A percentile compares a stretch with the other conserved stretches of the same genome.
These are phyloP conservation scores for Drosophila formosana DNA, from an alignment of 2,888 invertebrate genomes.

Conservation along the genomic window DNA sequence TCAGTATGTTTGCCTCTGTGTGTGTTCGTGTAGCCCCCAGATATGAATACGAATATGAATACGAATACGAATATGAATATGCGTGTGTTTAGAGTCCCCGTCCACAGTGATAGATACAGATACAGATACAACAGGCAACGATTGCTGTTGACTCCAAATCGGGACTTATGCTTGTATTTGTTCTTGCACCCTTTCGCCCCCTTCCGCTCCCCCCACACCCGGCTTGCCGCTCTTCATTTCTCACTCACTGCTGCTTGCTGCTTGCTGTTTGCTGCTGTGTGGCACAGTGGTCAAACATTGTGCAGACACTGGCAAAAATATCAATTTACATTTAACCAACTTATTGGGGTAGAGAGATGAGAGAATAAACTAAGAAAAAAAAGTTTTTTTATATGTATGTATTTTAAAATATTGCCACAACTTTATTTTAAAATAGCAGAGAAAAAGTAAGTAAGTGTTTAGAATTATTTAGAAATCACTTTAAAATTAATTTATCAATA, in stretches of 20 bases:
- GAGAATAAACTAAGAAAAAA: too few species aligned
- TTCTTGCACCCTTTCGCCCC: conserved; percentile 45
- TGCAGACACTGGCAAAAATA: too few species aligned
- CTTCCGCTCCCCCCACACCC: not conserved
- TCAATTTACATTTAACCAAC: not conserved
- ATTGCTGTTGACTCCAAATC: conserved; percentile 56
- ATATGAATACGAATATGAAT: conserved; percentile 67
- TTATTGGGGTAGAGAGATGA: too few species aligned
- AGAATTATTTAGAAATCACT: too few species aligned
- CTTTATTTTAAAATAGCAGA: too few species aligned
- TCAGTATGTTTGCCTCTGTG: conserved; percentile 18
- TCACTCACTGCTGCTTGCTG: conserved; percentile 15
- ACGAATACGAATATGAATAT: conserved; percentile 42
- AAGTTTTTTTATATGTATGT: too few species aligned
- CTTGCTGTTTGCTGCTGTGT: conserved; percentile 23
- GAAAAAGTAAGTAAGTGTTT: too few species aligned
- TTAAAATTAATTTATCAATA: too few species aligned
- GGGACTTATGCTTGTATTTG: conserved; percentile 62
- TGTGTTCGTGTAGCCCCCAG: conserved; percentile 50
- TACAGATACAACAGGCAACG: conserved; percentile 34
- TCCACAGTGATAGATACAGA: conserved; percentile 18
- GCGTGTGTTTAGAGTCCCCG: conserved; percentile 15
- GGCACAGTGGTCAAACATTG: conserved; percentile 40
- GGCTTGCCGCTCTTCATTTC: conserved; percentile 25
- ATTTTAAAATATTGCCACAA: too few species aligned